Conservation (phyloP, 2,113 vertebrate species). For the Dissostichus mawsoni region DNA sequence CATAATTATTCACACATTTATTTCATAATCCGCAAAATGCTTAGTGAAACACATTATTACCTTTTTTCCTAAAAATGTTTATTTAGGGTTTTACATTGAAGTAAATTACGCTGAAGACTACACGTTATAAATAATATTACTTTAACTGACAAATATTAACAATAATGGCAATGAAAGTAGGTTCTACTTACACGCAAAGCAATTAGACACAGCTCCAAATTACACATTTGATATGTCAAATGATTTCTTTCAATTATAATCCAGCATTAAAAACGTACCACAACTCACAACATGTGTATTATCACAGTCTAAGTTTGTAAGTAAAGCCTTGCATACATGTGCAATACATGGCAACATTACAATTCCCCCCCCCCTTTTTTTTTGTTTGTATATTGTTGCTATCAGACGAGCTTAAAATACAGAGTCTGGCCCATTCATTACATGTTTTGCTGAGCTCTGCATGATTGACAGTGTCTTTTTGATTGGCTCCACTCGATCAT, state of each 20-base stretch:
- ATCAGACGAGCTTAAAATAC: neutral
- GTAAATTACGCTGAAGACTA: neutral
- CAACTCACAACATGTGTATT: neutral
- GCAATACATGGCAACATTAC: neutral
- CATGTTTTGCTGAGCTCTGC: neutral
- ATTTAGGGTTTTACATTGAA: too few relatives aligned
- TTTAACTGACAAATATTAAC: neutral
- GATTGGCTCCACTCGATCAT: conserved; percentile 19
- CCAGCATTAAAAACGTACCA: neutral
- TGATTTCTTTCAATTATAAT: neutral
- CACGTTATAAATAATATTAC: neutral
- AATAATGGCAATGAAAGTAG: neutral
- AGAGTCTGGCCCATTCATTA: neutral
- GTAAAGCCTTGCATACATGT: neutral
- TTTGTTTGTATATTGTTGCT: neutral
- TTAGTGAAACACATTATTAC: too few relatives aligned
- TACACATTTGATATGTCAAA: neutral
- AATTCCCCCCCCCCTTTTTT: neutral
- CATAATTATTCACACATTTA: conserved; percentile 48
- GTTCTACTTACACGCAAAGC: neutral
- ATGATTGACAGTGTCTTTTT: conserved; percentile 13
- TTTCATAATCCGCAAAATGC: conserved; percentile 55
- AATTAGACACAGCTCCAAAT: neutral
- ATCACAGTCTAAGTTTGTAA: neutral
- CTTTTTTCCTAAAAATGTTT: too few relatives aligned